These are phyloP conservation scores for Drosophila albomicans DNA, from an alignment of 1,140 invertebrate genomes.

Conservation along the genomic window DNA sequence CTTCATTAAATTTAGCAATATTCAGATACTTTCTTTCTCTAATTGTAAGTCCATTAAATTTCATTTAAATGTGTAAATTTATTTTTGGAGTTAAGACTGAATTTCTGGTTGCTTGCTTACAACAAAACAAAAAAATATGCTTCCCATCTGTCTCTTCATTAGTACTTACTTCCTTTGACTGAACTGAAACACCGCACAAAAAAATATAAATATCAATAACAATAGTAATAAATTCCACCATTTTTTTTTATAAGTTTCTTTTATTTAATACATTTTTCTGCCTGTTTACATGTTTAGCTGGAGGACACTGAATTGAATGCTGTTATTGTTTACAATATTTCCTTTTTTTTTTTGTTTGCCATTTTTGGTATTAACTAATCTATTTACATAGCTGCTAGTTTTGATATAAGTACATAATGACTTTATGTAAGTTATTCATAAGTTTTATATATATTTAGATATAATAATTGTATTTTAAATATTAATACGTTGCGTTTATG, in stretches of 20 bases:
- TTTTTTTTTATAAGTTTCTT: constrained; percentile 53
- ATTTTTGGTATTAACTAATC: constrained; percentile 44
- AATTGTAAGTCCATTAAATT: too few relatives aligned
- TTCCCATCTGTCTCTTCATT: too few relatives aligned
- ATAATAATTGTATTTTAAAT: constrained; percentile 25
- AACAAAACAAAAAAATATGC: too few relatives aligned
- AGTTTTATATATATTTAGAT: constrained; percentile 20
- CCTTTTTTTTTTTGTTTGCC: constrained; percentile 11
- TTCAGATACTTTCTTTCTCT: too few relatives aligned
- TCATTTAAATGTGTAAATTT: too few relatives aligned
- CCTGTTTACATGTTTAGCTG: constrained; percentile 74
- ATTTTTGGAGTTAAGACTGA: too few relatives aligned
- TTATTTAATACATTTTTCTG: constrained; percentile 71
- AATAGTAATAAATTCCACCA: neutral
- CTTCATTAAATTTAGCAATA: too few relatives aligned
- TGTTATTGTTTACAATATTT: constrained; percentile 74
- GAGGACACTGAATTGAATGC: constrained; percentile 82
- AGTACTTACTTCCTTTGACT: too few relatives aligned
- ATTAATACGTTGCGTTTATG: constrained; percentile 54
- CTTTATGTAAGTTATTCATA: constrained; percentile 18
- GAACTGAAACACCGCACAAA: too few relatives aligned
- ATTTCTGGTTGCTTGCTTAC: too few relatives aligned
- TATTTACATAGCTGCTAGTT: constrained; percentile 77
- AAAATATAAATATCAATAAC: too few relatives aligned
- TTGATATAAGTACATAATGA: constrained; percentile 49